Base-by-base conservation (phyloP, 2,888 invertebrate genomes). In the Clitarchus hookeri region DNA sequence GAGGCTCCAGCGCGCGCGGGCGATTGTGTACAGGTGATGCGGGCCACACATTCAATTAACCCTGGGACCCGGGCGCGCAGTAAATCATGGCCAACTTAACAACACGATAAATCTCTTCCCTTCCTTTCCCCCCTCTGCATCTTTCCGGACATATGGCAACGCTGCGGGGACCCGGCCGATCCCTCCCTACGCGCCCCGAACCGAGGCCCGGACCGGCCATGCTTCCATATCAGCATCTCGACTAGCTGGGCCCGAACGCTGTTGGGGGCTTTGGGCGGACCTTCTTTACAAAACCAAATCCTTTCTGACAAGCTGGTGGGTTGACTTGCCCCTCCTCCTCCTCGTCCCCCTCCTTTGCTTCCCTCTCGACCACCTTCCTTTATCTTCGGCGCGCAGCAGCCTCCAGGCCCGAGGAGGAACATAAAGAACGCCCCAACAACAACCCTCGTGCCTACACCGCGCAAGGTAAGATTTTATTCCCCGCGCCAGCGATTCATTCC, bases 61-160 rank as follows among this genome's bases (percentile, higher is more conserved):
- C 82, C 44, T 27, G 82, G 82, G 82, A 82, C 82, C 82, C 27
- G 36, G 82, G 27, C 82, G 82, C 82, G 27, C 44, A 9, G 82
- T 82, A 82, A 82, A 82, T 82, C 82, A 82, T 82, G 82, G 27
- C 82, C 82, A 82, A 82, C 82, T 82, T 82, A 82, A 82, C 82
- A 82, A 82, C 82, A 82, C 82, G 27, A 82, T 82, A 82, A 82
- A 82, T 82, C 82, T 36, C 82, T 44, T 27, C 65, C 65, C n/a
- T 23, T 23, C 65, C n/a, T 12, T 2, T 23, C 19, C 65, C 65
- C 65, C 65, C 3, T 23, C 0, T 0, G 23, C 23, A n/a, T 0
- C 65, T 1, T 65, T 23, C 19, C 65, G 9, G 36, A 82, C 36
- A 82, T 82, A 16, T 82, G 82, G 82, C 82, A 82, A 82, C 82